Evolutionary conservation across 2,113 vertebrate genomes (phyloP), one percentile per base, ranked within the genome.

Genomic region (Agapornis roseicollis): DNA sequence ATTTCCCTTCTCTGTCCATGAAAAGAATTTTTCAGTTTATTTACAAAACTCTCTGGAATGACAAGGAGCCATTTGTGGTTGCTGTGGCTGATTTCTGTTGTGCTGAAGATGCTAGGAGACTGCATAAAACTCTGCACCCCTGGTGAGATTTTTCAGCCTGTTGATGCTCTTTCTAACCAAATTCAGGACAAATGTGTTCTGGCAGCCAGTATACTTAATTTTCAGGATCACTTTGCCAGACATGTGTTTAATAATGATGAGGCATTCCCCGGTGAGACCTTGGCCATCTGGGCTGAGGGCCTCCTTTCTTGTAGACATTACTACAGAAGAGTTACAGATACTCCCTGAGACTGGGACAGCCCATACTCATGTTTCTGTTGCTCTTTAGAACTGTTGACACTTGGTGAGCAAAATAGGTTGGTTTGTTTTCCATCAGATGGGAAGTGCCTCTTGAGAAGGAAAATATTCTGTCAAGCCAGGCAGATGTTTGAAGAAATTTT

Each of bases 1-100:
- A 61, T 88, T 94, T 96, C 89, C 96, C 86, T 95, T 95, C 83
- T 91, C 73, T 81, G 44, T 89, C 11, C 69, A 28, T 60, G 12
- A 88, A 96, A 96, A 94, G 85, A 89, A 97, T 97, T 97, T 97
- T 97, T 97, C 96, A 96, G 92, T 96, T 97, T 98, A 98, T 98
- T 98, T 98, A 97, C 96, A 97, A 98, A 98, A 97, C 42, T 94
- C 96, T 94, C 96, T 97, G 98, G 98, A 98, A 97, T 96, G 97
- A 98, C 96, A 97, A 96, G 80, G 97, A 98, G 84, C 95, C 95
- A 95, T 94, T 97, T 98, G 97, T 97, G 97, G 98, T 97, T 97
- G 85, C 86, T 98, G 97, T 95, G 98, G 98, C 94, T 96, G 93
- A 86, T 95, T 97, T 97, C 91, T 96, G 94, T 96, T 92, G 92